A percentile compares a stretch with the other conserved stretches of the same genome.
Evolutionary conservation across 2,113 vertebrate genomes (phyloP).

Genomic region (Pristiophorus japonicus): DNA sequence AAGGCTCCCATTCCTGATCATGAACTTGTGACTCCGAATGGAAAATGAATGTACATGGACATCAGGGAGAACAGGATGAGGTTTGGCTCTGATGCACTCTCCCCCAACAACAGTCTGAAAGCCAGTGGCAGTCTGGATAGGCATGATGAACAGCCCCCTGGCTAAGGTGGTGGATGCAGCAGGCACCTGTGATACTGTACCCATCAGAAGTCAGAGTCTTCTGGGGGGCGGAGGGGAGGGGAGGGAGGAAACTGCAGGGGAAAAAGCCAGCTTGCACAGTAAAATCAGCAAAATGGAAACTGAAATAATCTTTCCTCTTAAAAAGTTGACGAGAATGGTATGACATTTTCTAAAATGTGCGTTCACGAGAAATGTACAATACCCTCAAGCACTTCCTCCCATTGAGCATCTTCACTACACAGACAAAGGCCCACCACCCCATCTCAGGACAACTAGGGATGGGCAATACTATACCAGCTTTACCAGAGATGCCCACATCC

Average conservation of each 20-base stretch:
- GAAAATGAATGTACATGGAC: neutral
- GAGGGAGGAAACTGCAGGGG: neutral
- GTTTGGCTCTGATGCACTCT: neutral
- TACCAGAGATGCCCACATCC: neutral
- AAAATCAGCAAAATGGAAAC: neutral
- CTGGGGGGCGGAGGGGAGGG: neutral
- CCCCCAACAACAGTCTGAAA: neutral
- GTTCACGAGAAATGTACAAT: neutral
- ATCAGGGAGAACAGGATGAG: neutral
- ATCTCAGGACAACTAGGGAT: neutral
- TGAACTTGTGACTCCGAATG: neutral
- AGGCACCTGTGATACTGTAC: neutral
- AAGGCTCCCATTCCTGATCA: too few species aligned
- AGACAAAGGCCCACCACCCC: neutral
- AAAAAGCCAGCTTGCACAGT: neutral
- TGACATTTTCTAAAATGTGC: neutral
- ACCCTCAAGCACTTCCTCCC: neutral
- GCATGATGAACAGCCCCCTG: neutral
- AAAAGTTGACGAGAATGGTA: neutral
- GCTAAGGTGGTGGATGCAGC: neutral
- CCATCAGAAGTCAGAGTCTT: neutral
- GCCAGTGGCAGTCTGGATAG: too few species aligned
- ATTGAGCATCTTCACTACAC: neutral
- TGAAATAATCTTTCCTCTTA: neutral
- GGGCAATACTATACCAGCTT: neutral